Evolutionary conservation across 92 coral and sea anemone genomes (phyloP), one percentile per base, ranked within the genome.

Genomic region (Umimayanthus chanpuru): DNA sequence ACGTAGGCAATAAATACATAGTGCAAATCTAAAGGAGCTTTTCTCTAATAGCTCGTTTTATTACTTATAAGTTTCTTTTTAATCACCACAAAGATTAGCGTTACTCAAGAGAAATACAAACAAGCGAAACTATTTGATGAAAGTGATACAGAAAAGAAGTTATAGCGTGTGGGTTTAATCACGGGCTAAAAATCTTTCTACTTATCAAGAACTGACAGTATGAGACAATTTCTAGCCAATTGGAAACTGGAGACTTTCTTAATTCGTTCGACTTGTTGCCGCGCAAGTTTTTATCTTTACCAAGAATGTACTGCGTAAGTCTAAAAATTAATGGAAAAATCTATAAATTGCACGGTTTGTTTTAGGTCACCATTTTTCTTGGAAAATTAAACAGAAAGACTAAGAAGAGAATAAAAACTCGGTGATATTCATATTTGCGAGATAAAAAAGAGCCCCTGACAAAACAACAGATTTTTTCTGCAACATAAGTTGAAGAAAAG

Each of bases 21-120:
- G 87, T 7, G 47, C 73, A 83, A 83, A 83, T 83, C 38, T 26
- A 83, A 82, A 83, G 43, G 79, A 70, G 87, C 87, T 83, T 83
- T 83, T 70, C 87, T 71, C 39, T 83, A 83, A 83, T 83, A 70
- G 87, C 87, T 47, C 43, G 44, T 83, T 83, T 70, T 38, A 81
- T 83, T 29, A 83, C 87, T 83, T 71, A 83, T 49, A 83, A 83
- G 87, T 83, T 83, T 83, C 78, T 5, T 83, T 71, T 83, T 83
- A 83, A 83, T 83, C 87, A 83, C 78, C 64, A 70, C 77, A 83
- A 83, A 83, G 77, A 72, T 83, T 70, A 68, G 76, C 56, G 58
- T 83, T 83, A n/a, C 65, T 70, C 78, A 26, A 83, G 77, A 44
- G 65, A 68, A 43, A 70, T 44, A 70, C 87, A 83, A 70, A 83